These are phyloP conservation scores for Thymelicus sylvestris DNA, from an alignment of 2,888 invertebrate species.

Conservation along the genomic window DNA sequence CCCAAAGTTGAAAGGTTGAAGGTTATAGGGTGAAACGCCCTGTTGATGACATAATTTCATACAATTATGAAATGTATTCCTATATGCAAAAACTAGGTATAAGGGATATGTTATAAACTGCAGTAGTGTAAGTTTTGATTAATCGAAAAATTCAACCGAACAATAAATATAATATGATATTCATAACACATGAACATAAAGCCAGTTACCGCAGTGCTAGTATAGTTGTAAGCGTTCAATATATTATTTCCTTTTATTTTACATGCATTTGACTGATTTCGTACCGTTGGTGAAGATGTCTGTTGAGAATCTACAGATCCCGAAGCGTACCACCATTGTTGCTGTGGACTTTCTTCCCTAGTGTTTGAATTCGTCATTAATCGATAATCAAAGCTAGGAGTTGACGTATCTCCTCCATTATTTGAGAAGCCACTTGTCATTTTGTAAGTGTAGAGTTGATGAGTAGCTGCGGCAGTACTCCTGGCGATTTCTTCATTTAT, in stretches of 20 bases:
- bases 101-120: no score
- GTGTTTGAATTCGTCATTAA: slow-evolving; percentile 85
- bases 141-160: not conserved
- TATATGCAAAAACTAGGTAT: no score
- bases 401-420: slow-evolving; percentile 87
- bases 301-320: slow-evolving; percentile 84
- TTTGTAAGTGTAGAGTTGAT: slow-evolving; percentile 93
- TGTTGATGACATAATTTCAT: slow-evolving; percentile 3
- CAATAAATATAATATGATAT: not conserved
- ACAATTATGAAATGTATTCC: not conserved
- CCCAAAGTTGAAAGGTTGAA: not conserved
- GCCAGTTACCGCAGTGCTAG: not conserved
- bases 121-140: not conserved
- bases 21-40: slow-evolving; percentile 7
- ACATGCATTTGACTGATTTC: slow-evolving; percentile 35
- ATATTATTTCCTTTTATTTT: not conserved
- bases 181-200: not conserved
- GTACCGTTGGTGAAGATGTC: slow-evolving; percentile 78
- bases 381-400: slow-evolving; percentile 90
- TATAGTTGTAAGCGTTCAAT: not conserved
- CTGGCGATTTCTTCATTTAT: slow-evolving; percentile 78
- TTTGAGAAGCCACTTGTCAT: slow-evolving; percentile 93
- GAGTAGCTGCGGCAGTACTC: slow-evolving; percentile 80
- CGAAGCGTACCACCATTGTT: slow-evolving; percentile 91
- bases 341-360: slow-evolving; percentile 77